Base-by-base conservation (phyloP, 53 echinoderm and acorn worm species). In the Actinopyga echinites region DNA sequence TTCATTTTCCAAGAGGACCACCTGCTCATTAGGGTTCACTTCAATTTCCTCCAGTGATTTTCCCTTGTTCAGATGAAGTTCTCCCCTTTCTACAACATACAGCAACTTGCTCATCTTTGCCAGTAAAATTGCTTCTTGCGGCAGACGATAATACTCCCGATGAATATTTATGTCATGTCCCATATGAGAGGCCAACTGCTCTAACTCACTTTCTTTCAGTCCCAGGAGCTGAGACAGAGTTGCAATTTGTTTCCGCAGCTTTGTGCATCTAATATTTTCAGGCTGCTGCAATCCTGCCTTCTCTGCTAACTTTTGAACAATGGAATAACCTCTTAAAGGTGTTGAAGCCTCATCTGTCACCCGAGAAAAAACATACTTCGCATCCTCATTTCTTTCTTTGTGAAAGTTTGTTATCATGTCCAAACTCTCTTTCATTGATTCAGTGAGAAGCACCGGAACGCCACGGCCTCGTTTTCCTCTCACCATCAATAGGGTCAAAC, bases 381-480 rank as follows among this genome's bases (percentile, higher is more conserved):
- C 9, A 4, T 44, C 55, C 1, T 74, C 12, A 0, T 35, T 21
- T 24, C 35, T 80, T n/a, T 31, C 35, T 80, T 29, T 3, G 15
- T 80, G 80, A 13, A 58, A 58, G 0, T 80, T 5, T 0, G 73
- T 65, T 11, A 90, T 20, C 0, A 74, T 65, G 19, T 90, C 86
- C 53, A 86, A 74, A n/a, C 68, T 81, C 31, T 82, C 85, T 37
- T 82, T 90, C 32, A 83, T 52, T 49, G 49, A 64, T 9, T 30
- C n/a, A 15, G 91, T 64, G 3, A 85, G 45, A 7, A 90, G 52
- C 13, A 90, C 55, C 6, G 87, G 79, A 15, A 87, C 87, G 4
- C 88, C 88, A 71, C 85, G 58, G 0, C 85, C 88, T 52, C 80
- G 6, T 57, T 91, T 87, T 8, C 84, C 84, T 9, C 54, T 23